Percentiles rank a stretch among this genome's conserved stretches.
These are phyloP conservation scores for Dasyurus viverrinus DNA, from an alignment of 2,113 vertebrate species.

Conservation along the genomic window DNA sequence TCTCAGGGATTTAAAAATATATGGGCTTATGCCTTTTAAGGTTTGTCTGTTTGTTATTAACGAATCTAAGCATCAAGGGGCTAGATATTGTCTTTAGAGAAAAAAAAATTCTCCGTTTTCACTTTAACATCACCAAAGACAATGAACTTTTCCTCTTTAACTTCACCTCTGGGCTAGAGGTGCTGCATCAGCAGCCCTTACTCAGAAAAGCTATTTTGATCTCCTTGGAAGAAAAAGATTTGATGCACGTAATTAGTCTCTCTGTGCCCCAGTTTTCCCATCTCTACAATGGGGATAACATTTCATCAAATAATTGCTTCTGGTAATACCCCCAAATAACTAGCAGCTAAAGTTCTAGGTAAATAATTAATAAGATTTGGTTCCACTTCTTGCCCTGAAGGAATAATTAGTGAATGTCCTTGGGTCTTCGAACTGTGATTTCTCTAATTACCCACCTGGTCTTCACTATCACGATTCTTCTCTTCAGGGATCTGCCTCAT, in stretches of 20 bases:
- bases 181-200: neutral
- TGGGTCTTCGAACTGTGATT: neutral
- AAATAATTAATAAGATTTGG: conserved; percentile 1
- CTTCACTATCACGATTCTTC: neutral
- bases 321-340: neutral
- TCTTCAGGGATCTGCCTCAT: neutral
- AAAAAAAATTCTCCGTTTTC: neutral
- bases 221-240: neutral
- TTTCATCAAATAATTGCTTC: neutral
- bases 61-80: neutral
- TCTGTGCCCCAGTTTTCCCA: neutral
- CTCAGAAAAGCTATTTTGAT: neutral
- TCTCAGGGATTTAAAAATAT: neutral
- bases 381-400: neutral
- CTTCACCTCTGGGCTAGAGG: neutral
- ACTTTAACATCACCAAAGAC: neutral
- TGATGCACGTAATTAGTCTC: neutral
- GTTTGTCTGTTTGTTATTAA: neutral
- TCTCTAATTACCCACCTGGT: neutral
- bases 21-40: neutral
- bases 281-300: neutral
- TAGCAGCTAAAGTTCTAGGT: neutral
- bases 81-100: neutral
- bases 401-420: neutral
- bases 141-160: neutral